Conservation (phyloP, 2,113 vertebrate species). For the Thryonomys swinderianus region DNA sequence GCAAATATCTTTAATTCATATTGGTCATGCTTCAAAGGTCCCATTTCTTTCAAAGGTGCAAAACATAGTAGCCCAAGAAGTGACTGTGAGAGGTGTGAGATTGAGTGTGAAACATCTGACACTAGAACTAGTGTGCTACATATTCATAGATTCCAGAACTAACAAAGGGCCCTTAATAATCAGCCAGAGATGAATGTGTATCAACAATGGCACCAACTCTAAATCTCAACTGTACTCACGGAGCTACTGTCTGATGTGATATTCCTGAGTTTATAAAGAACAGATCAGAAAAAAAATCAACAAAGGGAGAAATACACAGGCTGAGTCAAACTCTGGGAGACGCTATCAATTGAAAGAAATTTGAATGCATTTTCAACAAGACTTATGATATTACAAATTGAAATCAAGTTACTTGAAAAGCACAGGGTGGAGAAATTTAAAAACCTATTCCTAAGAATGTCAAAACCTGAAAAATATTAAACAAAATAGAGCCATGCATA, state of each 20-base stretch:
- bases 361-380: conserved; percentile 52
- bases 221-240: neutral
- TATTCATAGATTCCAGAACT: conserved; percentile 17
- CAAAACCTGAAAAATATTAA: conserved; percentile 35
- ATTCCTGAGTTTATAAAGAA: conserved; percentile 39
- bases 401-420: conserved; percentile 62
- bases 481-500: neutral
- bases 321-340: conserved; percentile 39
- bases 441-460: conserved; percentile 16
- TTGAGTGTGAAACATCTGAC: conserved; percentile 23
- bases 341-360: neutral
- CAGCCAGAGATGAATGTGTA: conserved; percentile 15
- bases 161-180: conserved; percentile 48
- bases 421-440: conserved; percentile 27
- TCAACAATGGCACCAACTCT: conserved; percentile 40
- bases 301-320: neutral
- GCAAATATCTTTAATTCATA: conserved; percentile 46
- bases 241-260: conserved; percentile 41
- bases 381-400: conserved; percentile 7
- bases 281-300: neutral
- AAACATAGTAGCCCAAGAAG: conserved; percentile 37
- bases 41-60: conserved; percentile 47
- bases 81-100: neutral
- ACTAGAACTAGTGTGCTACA: neutral
- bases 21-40: conserved; percentile 28